Percentiles rank a stretch among this genome's conserved stretches.
These are phyloP conservation scores for Julus scandinavius DNA, from an alignment of 2,888 invertebrate species.

Conservation along the genomic window DNA sequence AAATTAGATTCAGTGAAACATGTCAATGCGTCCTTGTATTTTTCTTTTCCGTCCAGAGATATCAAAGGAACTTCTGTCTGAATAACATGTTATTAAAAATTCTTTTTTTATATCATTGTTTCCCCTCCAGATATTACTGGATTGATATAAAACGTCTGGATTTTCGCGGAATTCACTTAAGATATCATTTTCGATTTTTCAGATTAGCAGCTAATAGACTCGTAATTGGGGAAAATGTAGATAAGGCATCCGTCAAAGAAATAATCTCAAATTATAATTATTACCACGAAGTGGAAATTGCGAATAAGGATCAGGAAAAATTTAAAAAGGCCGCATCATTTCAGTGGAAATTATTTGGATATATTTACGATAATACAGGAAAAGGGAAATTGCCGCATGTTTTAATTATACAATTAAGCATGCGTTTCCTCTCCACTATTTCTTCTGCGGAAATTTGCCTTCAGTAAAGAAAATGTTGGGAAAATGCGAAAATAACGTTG, in stretches of 20 bases:
- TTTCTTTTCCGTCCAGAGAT: no score
- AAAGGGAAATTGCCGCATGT: not conserved
- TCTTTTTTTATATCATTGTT: no score
- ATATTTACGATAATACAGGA: not conserved
- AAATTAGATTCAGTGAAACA: no score
- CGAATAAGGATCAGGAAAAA: not conserved
- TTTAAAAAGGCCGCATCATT: not conserved
- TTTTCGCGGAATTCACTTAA: no score
- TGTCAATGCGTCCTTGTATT: no score
- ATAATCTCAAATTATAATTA: not conserved
- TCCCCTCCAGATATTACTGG: no score
- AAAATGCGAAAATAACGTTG: not conserved
- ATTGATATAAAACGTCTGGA: no score
- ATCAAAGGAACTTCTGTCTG: no score
- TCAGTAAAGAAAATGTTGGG: not conserved
- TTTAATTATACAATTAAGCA: not conserved
- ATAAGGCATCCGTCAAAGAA: slow-evolving; percentile 1
- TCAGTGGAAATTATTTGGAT: not conserved
- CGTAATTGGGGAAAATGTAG: not conserved
- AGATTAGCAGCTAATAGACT: not conserved
- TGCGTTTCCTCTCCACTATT: not conserved
- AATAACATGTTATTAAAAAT: no score
- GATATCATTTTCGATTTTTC: not conserved
- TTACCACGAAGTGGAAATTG: not conserved
- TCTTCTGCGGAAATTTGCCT: not conserved